Evolutionary conservation across 2,888 invertebrate species (phyloP).

Genomic region (Globia sparganii): DNA sequence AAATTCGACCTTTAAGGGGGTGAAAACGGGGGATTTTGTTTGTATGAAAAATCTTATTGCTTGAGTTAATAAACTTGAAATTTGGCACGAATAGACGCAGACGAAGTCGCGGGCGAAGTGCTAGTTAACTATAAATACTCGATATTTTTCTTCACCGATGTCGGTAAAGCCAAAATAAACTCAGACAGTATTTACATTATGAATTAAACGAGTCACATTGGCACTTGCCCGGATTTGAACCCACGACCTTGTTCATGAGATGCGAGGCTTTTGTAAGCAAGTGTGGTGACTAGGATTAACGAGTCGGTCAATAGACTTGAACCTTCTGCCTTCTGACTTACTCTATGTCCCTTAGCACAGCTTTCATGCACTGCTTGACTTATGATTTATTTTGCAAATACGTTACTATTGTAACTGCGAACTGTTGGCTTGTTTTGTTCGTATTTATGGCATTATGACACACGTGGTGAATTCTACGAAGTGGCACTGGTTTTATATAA

Average conservation of each 20-base stretch:
- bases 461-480: constrained; percentile 25
- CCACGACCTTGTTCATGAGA: background rate
- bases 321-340: constrained; percentile 43
- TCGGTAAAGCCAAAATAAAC: accelerated
- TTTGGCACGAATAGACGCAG: too few species aligned
- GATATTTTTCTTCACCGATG: too few species aligned
- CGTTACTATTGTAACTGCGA: constrained; percentile 67
- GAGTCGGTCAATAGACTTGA: background rate
- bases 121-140: too few species aligned
- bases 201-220: background rate
- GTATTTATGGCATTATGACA: constrained; percentile 62
- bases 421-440: constrained; percentile 66
- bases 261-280: background rate
- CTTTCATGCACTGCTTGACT: constrained; percentile 81
- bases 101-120: too few species aligned
- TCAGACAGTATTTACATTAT: background rate
- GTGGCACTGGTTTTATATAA: background rate
- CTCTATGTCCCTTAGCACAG: constrained; percentile 71
- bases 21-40: too few species aligned
- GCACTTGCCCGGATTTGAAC: background rate
- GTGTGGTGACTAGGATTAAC: background rate
- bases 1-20: too few species aligned
- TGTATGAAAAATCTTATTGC: too few species aligned
- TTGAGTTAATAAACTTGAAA: too few species aligned
- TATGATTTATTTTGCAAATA: constrained; percentile 82